Evolutionary conservation across 1,140 invertebrate species (phyloP).

Genomic region (Anastatus disparis): DNA sequence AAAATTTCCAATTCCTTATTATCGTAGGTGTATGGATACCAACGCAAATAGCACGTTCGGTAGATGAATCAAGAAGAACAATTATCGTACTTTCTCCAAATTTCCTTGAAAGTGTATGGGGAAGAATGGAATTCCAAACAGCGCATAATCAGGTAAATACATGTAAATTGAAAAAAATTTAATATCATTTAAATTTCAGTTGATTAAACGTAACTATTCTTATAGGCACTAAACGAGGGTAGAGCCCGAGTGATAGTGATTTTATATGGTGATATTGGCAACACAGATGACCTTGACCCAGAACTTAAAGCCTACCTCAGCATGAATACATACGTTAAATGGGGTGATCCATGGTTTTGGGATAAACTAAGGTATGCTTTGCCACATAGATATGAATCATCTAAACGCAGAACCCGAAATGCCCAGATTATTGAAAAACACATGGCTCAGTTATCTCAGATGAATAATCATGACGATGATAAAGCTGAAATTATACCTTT

Average conservation of each 20-base stretch:
- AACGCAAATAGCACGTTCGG: conserved; percentile 81
- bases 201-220: too few species aligned
- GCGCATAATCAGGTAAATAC: conserved; percentile 77
- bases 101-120: conserved; percentile 87
- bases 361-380: conserved; percentile 82
- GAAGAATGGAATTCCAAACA: conserved; percentile 83
- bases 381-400: conserved; percentile 63
- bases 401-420: neutral
- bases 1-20: too few species aligned
- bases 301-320: conserved; percentile 82
- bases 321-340: conserved; percentile 88
- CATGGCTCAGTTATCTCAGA: neutral
- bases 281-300: conserved; percentile 73
- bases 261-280: conserved; percentile 78
- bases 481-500: conserved; percentile 10
- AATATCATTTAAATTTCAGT: too few species aligned
- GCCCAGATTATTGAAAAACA: conserved; percentile 12
- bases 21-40: conserved; percentile 73
- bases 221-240: conserved; percentile 76
- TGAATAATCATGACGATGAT: neutral
- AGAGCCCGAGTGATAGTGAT: conserved; percentile 81
- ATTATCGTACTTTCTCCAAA: conserved; percentile 84
- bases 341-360: conserved; percentile 90
- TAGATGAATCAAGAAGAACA: conserved; percentile 82
- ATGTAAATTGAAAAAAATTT: too few species aligned